Evolutionary conservation across 2,888 invertebrate species (phyloP).

Genomic region (Paralinhomoeus sp.): DNA sequence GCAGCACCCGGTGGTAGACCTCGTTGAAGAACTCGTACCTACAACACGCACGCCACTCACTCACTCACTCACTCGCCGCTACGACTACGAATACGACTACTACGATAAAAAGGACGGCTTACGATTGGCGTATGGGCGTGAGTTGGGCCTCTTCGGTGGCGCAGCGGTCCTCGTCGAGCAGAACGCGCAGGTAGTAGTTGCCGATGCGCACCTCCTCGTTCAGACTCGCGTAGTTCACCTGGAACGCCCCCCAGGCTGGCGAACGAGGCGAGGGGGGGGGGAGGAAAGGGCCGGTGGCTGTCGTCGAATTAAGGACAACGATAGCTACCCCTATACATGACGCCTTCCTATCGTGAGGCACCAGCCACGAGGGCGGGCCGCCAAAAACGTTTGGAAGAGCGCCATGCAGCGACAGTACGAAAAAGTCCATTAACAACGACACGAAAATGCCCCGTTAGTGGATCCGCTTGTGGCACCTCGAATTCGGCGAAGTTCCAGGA

Average conservation of each 20-base stretch:
- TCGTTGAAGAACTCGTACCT: constrained; percentile 93
- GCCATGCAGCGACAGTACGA: too few relatives aligned
- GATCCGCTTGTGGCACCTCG: constrained; percentile 34
- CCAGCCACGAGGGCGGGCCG: too few relatives aligned
- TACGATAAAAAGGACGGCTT: constrained; percentile 4
- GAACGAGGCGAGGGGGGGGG: too few relatives aligned
- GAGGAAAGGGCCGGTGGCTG: too few relatives aligned
- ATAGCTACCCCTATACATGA: too few relatives aligned
- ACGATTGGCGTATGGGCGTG: constrained; percentile 32
- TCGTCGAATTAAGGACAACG: too few relatives aligned
- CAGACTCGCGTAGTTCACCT: constrained; percentile 66
- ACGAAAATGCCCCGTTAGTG: background rate
- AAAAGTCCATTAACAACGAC: background rate
- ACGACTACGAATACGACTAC: background rate
- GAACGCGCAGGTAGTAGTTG: constrained; percentile 78
- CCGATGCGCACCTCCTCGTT: constrained; percentile 92
- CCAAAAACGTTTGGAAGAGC: too few relatives aligned
- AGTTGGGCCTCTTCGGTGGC: constrained; percentile 36
- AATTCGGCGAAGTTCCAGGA: constrained; percentile 98
- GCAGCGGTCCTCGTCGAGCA: constrained; percentile 56
- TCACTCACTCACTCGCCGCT: too few relatives aligned
- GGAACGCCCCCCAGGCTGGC: background rate
- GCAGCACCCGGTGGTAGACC: constrained; percentile 81
- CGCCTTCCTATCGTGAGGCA: too few relatives aligned
- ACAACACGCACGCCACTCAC: too few relatives aligned